Percentiles rank a stretch among this genome's conserved stretches.
These are phyloP conservation scores for Drosophila neotestacea DNA, from an alignment of 2,888 invertebrate species.

Conservation along the genomic window DNA sequence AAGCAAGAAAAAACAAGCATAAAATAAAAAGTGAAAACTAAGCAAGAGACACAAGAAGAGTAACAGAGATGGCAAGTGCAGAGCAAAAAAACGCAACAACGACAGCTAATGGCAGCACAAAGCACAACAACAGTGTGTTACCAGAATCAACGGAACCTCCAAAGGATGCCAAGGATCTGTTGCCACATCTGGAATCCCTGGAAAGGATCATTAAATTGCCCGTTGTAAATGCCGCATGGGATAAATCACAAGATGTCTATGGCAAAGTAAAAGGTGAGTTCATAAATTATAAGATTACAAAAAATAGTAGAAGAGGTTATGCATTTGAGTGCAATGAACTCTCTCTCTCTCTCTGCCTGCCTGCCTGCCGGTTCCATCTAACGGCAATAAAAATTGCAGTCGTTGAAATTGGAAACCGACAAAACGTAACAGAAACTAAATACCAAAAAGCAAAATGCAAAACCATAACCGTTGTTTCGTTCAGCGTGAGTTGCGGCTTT, in stretches of 20 bases:
- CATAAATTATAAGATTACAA: too few relatives aligned
- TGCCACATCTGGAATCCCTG: conserved; percentile 86
- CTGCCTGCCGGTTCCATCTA: conserved; percentile 32
- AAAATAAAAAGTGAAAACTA: conserved; percentile 58
- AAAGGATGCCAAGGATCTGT: conserved; percentile 83
- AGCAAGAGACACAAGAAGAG: conserved; percentile 39
- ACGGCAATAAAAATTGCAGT: conserved; percentile 61
- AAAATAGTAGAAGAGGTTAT: neutral
- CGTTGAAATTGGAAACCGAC: conserved; percentile 22
- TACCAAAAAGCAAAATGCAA: conserved; percentile 17
- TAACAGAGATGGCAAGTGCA: conserved; percentile 71
- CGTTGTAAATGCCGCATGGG: conserved; percentile 87
- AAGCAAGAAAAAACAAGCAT: conserved; percentile 49
- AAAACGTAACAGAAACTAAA: conserved; percentile 41
- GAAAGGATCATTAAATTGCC: conserved; percentile 87
- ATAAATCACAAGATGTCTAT: conserved; percentile 87
- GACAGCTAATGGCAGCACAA: conserved; percentile 52
- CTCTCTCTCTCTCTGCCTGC: neutral
- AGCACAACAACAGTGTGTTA: conserved; percentile 41
- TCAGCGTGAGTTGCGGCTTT: conserved; percentile 17
- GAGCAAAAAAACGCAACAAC: conserved; percentile 68
- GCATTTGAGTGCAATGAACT: conserved; percentile 64
- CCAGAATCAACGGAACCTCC: conserved; percentile 39
- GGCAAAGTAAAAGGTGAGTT: conserved; percentile 87
- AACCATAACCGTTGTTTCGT: conserved; percentile 60